Evolutionary conservation across 2,888 invertebrate species (phyloP).

Genomic region (Eristalinus aeneus): DNA sequence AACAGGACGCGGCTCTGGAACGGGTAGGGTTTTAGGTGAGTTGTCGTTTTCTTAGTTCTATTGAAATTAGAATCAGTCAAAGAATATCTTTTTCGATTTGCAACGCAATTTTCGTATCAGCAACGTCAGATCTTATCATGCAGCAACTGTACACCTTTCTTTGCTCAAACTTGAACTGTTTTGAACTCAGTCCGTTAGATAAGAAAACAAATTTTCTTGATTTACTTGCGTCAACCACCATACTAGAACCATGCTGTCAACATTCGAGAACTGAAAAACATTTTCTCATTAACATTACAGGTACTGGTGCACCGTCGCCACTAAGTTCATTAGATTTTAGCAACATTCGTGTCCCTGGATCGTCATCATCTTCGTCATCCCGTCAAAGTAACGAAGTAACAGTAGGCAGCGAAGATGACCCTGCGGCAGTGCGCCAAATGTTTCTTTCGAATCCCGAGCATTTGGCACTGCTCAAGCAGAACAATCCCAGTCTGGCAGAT

Average conservation of each 20-base stretch:
- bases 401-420: constrained; percentile 87
- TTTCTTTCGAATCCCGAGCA: constrained; percentile 95
- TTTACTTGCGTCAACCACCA: too few species aligned
- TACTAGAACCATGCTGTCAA: too few species aligned
- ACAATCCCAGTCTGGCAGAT: constrained; percentile 95
- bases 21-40: constrained; percentile 56
- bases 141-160: too few species aligned
- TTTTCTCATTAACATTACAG: constrained; percentile 10
- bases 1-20: neutral
- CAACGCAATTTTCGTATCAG: neutral
- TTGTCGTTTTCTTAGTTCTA: neutral
- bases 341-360: constrained; percentile 46
- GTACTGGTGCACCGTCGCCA: constrained; percentile 53
- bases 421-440: constrained; percentile 91
- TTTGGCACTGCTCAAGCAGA: constrained; percentile 93
- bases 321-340: constrained; percentile 55
- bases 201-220: too few species aligned
- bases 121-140: neutral
- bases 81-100: neutral
- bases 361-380: constrained; percentile 30
- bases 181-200: too few species aligned
- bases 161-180: too few species aligned
- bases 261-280: too few species aligned
- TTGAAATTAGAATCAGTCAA: neutral
- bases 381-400: constrained; percentile 77